These are phyloP conservation scores for Brienomyrus brachyistius DNA, from an alignment of 2,113 vertebrate genomes.

Conservation along the genomic window DNA sequence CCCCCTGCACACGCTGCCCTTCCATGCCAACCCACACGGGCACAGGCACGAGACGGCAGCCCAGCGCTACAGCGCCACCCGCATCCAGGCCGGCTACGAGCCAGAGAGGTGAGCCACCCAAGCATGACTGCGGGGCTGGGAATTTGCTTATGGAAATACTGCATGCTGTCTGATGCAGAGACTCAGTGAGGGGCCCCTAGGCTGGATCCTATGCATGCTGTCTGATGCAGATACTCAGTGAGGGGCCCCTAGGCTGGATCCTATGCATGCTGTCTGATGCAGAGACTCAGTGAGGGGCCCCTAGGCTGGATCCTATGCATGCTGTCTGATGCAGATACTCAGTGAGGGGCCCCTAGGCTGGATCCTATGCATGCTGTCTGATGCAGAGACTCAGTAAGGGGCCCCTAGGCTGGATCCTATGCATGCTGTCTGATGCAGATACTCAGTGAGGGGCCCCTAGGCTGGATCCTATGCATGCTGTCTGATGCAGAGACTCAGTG, in stretches of 20 bases:
- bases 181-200: background rate
- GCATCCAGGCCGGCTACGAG: conserved; percentile 80
- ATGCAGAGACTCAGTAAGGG: background rate
- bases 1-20: conserved; percentile 37
- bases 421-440: too few species aligned
- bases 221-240: background rate
- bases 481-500: background rate
- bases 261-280: background rate
- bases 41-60: conserved; percentile 78
- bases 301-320: background rate
- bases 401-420: too few species aligned
- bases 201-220: background rate
- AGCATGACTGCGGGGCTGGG: background rate
- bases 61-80: conserved; percentile 78
- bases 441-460: too few species aligned
- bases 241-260: background rate
- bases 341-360: background rate
- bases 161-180: background rate
- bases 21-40: conserved; percentile 55
- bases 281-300: background rate
- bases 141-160: background rate
- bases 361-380: background rate
- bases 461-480: background rate
- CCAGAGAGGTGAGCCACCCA: conserved; percentile 73
- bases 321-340: background rate